Evolutionary conservation across 2,797 vertebrate genomes (phyloP).

Genomic region (Parauchenoglanis ngamensis): DNA sequence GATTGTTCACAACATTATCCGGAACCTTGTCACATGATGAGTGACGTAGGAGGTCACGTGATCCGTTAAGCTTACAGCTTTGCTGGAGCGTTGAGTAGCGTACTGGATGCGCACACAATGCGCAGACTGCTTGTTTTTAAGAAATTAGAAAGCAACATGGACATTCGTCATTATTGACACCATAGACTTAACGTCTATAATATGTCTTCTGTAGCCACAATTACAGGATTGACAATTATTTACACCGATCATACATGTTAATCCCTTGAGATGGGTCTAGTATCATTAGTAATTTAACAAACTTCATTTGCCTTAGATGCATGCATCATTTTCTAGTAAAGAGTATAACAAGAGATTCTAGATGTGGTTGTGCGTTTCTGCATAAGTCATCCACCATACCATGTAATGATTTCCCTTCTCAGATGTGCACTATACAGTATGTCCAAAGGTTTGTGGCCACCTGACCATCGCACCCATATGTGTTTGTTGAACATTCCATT

Average conservation of each 20-base stretch:
- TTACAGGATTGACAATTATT: background rate
- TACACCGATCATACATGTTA: background rate
- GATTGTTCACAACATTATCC: background rate
- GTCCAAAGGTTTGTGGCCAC: background rate
- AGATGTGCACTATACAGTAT: background rate
- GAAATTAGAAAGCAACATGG: background rate
- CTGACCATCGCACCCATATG: background rate
- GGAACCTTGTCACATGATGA: slow-evolving; percentile 12
- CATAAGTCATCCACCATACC: background rate
- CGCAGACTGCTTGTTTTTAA: background rate
- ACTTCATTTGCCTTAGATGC: background rate
- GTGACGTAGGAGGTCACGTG: slow-evolving; percentile 10
- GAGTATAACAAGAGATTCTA: background rate
- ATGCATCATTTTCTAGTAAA: background rate
- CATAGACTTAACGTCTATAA: background rate
- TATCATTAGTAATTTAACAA: background rate
- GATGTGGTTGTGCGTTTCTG: background rate
- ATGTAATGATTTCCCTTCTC: background rate
- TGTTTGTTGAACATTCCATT: background rate
- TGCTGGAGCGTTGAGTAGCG: background rate
- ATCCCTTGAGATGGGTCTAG: background rate
- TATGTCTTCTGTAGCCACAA: background rate
- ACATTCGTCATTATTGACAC: background rate
- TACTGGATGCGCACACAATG: background rate
- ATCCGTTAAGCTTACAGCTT: background rate